These are phyloP conservation scores for Hyperoodon ampullatus DNA, from an alignment of 2,113 vertebrate species.

Conservation along the genomic window DNA sequence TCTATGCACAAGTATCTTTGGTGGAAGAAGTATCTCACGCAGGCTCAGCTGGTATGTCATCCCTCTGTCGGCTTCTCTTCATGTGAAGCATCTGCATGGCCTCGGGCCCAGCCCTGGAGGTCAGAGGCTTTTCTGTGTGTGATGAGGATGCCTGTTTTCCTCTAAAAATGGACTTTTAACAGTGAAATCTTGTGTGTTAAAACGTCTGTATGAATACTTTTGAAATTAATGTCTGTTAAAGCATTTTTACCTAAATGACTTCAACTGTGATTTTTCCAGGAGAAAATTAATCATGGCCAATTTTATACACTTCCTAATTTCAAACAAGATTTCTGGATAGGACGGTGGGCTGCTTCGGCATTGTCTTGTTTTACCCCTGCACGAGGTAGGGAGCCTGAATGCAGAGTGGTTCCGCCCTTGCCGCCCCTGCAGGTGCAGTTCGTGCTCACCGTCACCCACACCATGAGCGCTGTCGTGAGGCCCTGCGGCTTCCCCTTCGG, in stretches of 20 bases:
- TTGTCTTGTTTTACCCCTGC: not conserved
- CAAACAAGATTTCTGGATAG: not conserved
- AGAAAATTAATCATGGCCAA: not conserved
- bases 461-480: conserved; percentile 88
- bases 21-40: conserved; percentile 95
- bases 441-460: conserved; percentile 91
- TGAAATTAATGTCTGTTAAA: not conserved
- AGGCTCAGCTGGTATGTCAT: conserved; percentile 90
- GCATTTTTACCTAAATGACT: not conserved
- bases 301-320: not conserved
- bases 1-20: conserved; percentile 92
- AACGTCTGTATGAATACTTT: not conserved
- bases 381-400: not conserved
- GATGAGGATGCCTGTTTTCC: not conserved
- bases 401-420: fast-evolving
- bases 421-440: conserved; percentile 88
- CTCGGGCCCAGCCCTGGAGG: not conserved
- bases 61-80: not conserved
- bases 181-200: not conserved
- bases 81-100: fast-evolving
- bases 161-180: not conserved
- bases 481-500: conserved; percentile 92
- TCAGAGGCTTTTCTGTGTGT: not conserved
- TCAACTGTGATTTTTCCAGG: not conserved
- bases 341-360: not conserved